phyloP scores from a whole-genome alignment of 2,797 vertebrate species.

The Syngnathus acus region DNA sequence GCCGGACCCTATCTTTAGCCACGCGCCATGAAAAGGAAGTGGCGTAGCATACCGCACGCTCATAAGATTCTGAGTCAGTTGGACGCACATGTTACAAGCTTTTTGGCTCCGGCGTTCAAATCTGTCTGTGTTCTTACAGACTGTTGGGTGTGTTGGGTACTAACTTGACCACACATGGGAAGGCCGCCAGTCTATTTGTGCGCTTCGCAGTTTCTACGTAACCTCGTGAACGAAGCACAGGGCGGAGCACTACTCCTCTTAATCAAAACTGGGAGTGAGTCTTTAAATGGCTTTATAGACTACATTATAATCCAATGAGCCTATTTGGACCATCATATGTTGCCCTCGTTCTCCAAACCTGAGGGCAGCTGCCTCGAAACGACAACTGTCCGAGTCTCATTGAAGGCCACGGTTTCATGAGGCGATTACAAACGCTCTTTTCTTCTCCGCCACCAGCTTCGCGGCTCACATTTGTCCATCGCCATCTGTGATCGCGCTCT shows the following conservation, averaged over 20 bases:
- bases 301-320: too few relatives aligned
- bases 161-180: slow-evolving; percentile 55
- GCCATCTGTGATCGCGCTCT: slow-evolving; percentile 57
- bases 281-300: slow-evolving; percentile 36
- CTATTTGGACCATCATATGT: too few relatives aligned
- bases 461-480: slow-evolving; percentile 50
- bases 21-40: slow-evolving; percentile 18
- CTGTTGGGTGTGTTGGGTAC: slow-evolving; percentile 54
- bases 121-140: slow-evolving; percentile 34
- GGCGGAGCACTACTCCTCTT: slow-evolving; percentile 27
- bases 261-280: slow-evolving; percentile 39
- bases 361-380: slow-evolving; percentile 49
- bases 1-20: slow-evolving; percentile 20
- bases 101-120: slow-evolving; percentile 33
- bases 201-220: slow-evolving; percentile 56
- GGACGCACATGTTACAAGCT: slow-evolving; percentile 40
- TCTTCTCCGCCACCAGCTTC: slow-evolving; percentile 45
- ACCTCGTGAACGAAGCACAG: slow-evolving; percentile 43
- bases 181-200: slow-evolving; percentile 61
- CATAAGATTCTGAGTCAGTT: slow-evolving; percentile 31
- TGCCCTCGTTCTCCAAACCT: too few relatives aligned
- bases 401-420: slow-evolving; percentile 27
- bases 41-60: slow-evolving; percentile 10
- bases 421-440: slow-evolving; percentile 52
- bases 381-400: slow-evolving; percentile 52